Base-by-base conservation (phyloP, 2,113 vertebrate genomes). In the Lepisosteus oculatus region DNA sequence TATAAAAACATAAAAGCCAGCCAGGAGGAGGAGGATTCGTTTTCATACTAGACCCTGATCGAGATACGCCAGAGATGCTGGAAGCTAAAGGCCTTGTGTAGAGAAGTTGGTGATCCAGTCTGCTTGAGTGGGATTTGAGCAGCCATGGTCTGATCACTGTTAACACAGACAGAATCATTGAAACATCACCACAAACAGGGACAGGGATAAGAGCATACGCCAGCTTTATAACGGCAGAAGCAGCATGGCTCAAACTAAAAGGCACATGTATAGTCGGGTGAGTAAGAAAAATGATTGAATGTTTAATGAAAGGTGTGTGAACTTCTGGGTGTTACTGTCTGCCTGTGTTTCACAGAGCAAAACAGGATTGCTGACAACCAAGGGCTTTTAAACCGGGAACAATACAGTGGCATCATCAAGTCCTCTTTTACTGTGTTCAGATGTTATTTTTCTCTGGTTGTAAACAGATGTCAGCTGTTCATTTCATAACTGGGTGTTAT, bases 181-280 rank as follows among this genome's bases (percentile, higher is more conserved):
- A 72, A 12, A 4, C 45, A 0, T 43, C 42, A n/a, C 63, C 61
- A 11, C 29, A 8, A 13, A 59, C 71, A 55, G 12, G 3, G 41
- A 43, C 44, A 69, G 11, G 13, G 56, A 72, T 71, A 43, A 29
- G 9, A 42, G 76, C 70, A 71, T 57, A 76, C 59, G 44, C 9
- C 67, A 15, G 56, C 66, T 62, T 75, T 70, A 55, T 68, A 73
- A 55, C 75, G 71, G 79, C 80, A 70, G 72, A n/a, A 80, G 75
- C 86, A 77, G 85, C 85, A 97, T 97, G 96, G 94, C 95, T 86
- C 94, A 95, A 85, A 91, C 90, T 79, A 94, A 91, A 91, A 92
- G 95, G 77, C 94, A 85, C 80, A 65, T 88, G 3, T 91, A 92
- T 81, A 89, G 83, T 79, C 91, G 95, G 96, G 96, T 98, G 89